These are phyloP conservation scores for Urophycis tenuis DNA, from an alignment of 2,797 vertebrate genomes.

Conservation along the genomic window DNA sequence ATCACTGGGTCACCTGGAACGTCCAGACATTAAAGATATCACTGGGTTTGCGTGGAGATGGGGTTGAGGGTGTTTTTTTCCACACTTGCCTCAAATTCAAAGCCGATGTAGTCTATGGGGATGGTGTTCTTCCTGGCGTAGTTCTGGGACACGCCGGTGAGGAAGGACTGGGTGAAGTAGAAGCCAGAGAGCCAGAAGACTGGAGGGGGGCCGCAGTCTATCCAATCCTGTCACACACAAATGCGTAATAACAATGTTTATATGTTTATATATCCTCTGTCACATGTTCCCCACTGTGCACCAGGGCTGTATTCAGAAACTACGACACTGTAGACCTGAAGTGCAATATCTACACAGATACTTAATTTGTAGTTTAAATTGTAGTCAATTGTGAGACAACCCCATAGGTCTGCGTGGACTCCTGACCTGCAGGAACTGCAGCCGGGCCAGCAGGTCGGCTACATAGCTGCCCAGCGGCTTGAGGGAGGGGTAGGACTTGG, in stretches of 20 bases:
- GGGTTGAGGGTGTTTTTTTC: slow-evolving; percentile 15
- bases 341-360: background rate
- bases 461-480: slow-evolving; percentile 87
- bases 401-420: slow-evolving; percentile 3
- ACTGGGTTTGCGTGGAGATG: background rate
- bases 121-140: slow-evolving; percentile 87
- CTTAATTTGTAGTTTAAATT: too few relatives aligned
- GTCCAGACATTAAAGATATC: background rate
- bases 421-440: slow-evolving; percentile 84
- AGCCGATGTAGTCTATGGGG: slow-evolving; percentile 86
- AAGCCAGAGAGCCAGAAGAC: slow-evolving; percentile 94
- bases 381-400: background rate
- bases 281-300: background rate
- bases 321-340: background rate
- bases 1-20: slow-evolving; percentile 77
- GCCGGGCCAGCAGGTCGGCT: slow-evolving; percentile 77
- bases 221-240: slow-evolving; percentile 77
- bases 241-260: too few relatives aligned
- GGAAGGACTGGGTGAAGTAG: slow-evolving; percentile 95
- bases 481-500: slow-evolving; percentile 88
- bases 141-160: slow-evolving; percentile 90
- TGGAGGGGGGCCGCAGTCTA: slow-evolving; percentile 71
- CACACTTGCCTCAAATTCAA: slow-evolving; percentile 84
- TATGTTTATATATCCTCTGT: too few relatives aligned
- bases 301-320: too few relatives aligned